A percentile compares a stretch with the other conserved stretches of the same genome.
phyloP scores from a whole-genome alignment of 1,140 invertebrate genomes.

The fruit fly (Drosophila melanogaster) region Release_6_plus_ISO1_MT NT_033777.3:15017501-15018000 shows the following conservation, averaged over 20 bases:
- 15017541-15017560: not conserved
- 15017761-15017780: conserved; percentile 79
- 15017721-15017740: conserved; percentile 55
- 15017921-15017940: not conserved
- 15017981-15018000: conserved; percentile 28
- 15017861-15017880: conserved; percentile 65
- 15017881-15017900: not conserved
- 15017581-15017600: conserved; percentile 1
- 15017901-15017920: not conserved
- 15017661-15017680: conserved; percentile 41
- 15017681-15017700: not conserved
- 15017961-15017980: conserved; percentile 57
- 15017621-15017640: conserved; percentile 57
- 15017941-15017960: conserved; percentile 59
- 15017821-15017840: conserved; percentile 36
- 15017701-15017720: conserved; percentile 13
- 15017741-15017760: conserved; percentile 83
- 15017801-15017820: conserved; percentile 36
- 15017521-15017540: too few species aligned
- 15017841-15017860: conserved; percentile 75
- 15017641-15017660: conserved; percentile 79
- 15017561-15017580: not conserved
- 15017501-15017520: too few species aligned
- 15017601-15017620: conserved; percentile 22
- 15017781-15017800: conserved; percentile 75